A percentile compares a stretch with the other conserved stretches of the same genome.
Evolutionary conservation across 2,888 invertebrate genomes (phyloP).

Genomic region (Trissonchulus sp.): DNA sequence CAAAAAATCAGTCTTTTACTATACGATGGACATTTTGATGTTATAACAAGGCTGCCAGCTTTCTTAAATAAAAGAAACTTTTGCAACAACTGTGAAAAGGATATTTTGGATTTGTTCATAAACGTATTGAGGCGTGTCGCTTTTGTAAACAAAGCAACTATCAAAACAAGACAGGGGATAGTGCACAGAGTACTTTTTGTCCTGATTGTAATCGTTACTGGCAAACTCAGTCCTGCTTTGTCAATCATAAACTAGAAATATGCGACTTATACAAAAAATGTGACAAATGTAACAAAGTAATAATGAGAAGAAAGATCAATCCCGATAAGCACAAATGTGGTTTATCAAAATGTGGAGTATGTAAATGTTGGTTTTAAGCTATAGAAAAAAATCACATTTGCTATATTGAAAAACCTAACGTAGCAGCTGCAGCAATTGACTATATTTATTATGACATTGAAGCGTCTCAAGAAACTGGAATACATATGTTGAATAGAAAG

Average conservation of each 20-base stretch:
- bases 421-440: background rate
- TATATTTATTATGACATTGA: background rate
- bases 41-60: background rate
- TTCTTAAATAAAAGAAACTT: background rate
- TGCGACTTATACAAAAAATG: background rate
- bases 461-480: background rate
- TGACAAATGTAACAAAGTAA: background rate
- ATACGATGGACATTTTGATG: background rate
- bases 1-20: background rate
- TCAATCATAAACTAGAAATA: background rate
- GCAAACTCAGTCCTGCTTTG: background rate
- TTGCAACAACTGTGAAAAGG: conserved; percentile 3
- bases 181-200: background rate
- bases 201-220: background rate
- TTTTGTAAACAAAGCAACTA: background rate
- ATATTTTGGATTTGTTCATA: background rate
- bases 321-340: background rate
- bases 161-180: background rate
- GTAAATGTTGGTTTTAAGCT: background rate
- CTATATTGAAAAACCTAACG: background rate
- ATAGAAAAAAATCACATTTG: background rate
- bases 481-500: too few relatives aligned
- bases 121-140: background rate
- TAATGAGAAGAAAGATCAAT: background rate
- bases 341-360: background rate